These are phyloP conservation scores for Regulus satrapa DNA, from an alignment of 2,113 vertebrate species.

Conservation along the genomic window DNA sequence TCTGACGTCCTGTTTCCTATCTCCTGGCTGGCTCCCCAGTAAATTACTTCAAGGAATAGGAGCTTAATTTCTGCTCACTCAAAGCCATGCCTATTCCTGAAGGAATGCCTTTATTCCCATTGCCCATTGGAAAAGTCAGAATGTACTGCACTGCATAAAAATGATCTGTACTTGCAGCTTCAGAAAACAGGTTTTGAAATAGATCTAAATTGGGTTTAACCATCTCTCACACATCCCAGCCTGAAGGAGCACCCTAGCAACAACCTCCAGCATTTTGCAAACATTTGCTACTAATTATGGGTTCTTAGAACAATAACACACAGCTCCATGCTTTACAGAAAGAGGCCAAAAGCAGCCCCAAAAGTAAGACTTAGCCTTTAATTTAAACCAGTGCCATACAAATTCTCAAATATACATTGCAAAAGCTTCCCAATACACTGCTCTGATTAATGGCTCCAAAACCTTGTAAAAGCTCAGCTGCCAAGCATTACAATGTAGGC, in stretches of 20 bases:
- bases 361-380: neutral
- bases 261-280: conserved; percentile 13
- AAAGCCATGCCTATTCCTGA: neutral
- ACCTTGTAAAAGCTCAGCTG: conserved; percentile 36
- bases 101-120: neutral
- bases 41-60: neutral
- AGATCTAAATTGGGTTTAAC: conserved; percentile 10
- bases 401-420: neutral
- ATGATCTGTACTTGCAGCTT: neutral
- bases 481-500: neutral
- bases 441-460: conserved; percentile 15
- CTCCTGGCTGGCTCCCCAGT: neutral
- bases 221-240: neutral
- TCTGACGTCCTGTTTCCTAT: neutral
- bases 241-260: conserved; percentile 29
- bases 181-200: neutral
- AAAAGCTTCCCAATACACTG: neutral
- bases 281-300: conserved; percentile 49
- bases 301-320: neutral
- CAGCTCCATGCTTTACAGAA: neutral
- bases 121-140: neutral
- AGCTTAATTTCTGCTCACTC: neutral
- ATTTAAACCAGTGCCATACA: conserved; percentile 34
- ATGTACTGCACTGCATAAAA: neutral
- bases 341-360: neutral